Evolutionary conservation across 64 coral and sea anemone species (phyloP).

Genomic region (Pachyseris speciosa): DNA sequence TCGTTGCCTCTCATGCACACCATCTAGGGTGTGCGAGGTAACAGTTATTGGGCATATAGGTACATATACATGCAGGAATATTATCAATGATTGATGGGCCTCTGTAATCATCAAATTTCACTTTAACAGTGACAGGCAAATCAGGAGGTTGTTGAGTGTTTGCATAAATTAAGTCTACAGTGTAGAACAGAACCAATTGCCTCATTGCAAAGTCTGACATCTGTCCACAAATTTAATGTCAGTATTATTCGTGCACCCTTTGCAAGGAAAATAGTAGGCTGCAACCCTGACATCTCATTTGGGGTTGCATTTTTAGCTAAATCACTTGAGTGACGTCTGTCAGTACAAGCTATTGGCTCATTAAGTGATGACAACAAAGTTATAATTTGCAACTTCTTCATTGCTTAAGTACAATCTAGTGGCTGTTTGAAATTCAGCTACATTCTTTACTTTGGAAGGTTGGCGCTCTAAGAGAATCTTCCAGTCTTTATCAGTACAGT

Average conservation of each 20-base stretch:
- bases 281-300: not conserved
- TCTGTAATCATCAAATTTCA: slow-evolving; percentile 16
- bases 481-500: no score
- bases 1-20: slow-evolving; percentile 18
- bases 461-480: no score
- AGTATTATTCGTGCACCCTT: not conserved
- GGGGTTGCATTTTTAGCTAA: not conserved
- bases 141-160: not conserved
- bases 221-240: not conserved
- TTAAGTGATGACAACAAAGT: not conserved
- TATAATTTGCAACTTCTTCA: not conserved
- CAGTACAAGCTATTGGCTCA: not conserved
- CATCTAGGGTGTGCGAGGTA: not conserved
- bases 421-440: not conserved
- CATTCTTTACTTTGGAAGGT: no score
- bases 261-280: slow-evolving; percentile 16
- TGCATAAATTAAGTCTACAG: slow-evolving; percentile 14
- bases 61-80: slow-evolving; percentile 15
- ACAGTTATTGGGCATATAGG: slow-evolving; percentile 29
- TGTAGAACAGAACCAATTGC: not conserved
- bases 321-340: not conserved
- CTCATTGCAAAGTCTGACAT: not conserved
- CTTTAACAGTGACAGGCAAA: not conserved
- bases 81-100: not conserved
- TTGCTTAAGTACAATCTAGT: not conserved